Base-by-base conservation (phyloP, 1,140 invertebrate genomes). In the Cataglyphis hispanica region DNA sequence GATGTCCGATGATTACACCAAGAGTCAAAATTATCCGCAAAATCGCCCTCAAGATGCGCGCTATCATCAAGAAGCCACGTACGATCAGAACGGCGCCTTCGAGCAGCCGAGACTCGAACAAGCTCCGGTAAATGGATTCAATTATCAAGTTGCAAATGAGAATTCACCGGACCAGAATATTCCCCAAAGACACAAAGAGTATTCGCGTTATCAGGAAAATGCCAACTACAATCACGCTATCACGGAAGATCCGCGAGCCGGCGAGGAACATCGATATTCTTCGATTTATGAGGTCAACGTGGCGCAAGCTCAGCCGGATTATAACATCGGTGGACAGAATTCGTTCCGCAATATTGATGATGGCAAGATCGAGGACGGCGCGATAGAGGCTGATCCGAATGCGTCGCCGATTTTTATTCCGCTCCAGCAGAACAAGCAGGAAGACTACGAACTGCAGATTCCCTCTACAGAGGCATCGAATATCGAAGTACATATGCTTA, bases 91-190 rank as follows among this genome's bases (percentile, higher is more conserved):
- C 60, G 4, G 60, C 31, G 37, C 37, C 5, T 61, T 89, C 4
- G 89, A 87, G 10, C 90, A 88, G 16, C n/a, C 60, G 6, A 90
- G 86, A 6, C 70, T 93, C 0, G 91, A 94, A 16, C 87, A 91
- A 1, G 63, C 89, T 1, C 93, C 94, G 2, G 89, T 93, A 1
- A 94, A 94, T 66, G 93, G 92, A 46, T 95, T 93, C 70, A 94
- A 94, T 87, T 95, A 94, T 86, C 92, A 93, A 67, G 75, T 87
- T 11, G 90, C 88, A 7, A 78, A 87, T 13, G 90, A 81, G 2
- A 84, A 89, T 1, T 8, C 53, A 1, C 31, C 50, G 3, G 61
- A 87, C 0, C 88, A 90, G 7, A 58, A 50, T 50, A 50, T 63
- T 3, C 31, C 84, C 3, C 85, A 90, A 53, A 85, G 75, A 19